Conservation (phyloP, 1,140 invertebrate genomes). For the Caenorhabditis remanei region DNA sequence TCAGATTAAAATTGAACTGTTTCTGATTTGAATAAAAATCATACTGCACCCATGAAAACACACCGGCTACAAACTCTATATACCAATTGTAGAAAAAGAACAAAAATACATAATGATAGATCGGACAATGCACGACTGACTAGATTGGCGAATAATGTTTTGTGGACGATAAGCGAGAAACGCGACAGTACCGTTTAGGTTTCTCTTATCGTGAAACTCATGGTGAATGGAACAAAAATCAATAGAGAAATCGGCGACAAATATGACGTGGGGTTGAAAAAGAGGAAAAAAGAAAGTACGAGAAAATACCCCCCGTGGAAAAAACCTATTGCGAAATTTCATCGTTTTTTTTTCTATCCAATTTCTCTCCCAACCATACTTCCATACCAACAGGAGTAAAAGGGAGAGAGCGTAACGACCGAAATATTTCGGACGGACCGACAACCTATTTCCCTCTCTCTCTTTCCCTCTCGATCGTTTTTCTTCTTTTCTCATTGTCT, state of each 20-base stretch:
- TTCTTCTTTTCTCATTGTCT: background rate
- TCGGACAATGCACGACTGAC: background rate
- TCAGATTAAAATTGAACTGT: too few species aligned
- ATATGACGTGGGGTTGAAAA: background rate
- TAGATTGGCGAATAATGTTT: constrained; percentile 14
- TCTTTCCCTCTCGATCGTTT: background rate
- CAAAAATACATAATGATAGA: constrained; percentile 3
- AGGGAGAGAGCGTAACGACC: constrained; percentile 8
- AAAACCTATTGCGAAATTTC: constrained; percentile 43
- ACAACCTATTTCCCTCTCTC: constrained; percentile 8
- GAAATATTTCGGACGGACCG: constrained; percentile 33
- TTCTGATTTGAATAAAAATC: background rate
- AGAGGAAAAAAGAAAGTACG: constrained; percentile 16
- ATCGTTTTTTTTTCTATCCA: background rate
- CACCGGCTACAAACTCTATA: background rate
- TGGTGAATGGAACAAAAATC: constrained; percentile 50
- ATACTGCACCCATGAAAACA: background rate
- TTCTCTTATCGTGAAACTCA: constrained; percentile 37
- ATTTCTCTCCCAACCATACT: background rate
- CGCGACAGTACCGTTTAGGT: constrained; percentile 19
- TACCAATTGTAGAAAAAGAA: constrained; percentile 6
- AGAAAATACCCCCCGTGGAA: background rate
- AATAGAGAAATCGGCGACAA: constrained; percentile 30
- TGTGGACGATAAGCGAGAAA: constrained; percentile 1
- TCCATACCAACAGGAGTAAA: constrained; percentile 1